These are phyloP conservation scores for Ceriagrion tenellum DNA, from an alignment of 2,888 invertebrate genomes.

Conservation along the genomic window DNA sequence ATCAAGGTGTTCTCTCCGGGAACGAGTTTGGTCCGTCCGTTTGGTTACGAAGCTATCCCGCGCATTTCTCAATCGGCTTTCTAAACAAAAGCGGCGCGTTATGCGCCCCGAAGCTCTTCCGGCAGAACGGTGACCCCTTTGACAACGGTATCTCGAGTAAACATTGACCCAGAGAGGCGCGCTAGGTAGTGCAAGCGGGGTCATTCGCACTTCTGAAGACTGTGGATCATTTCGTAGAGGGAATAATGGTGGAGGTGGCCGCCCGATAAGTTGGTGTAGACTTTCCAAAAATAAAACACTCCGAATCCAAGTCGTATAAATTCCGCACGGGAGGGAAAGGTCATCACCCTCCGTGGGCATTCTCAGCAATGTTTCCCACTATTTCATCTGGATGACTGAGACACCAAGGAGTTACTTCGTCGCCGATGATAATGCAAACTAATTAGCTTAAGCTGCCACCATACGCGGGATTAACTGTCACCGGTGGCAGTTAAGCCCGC, in stretches of 20 bases:
- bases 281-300: too few species aligned
- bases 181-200: neutral
- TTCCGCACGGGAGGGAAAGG: too few species aligned
- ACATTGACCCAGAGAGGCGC: neutral
- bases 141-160: neutral
- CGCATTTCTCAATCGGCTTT: neutral
- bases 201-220: neutral
- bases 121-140: neutral
- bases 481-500: too few species aligned
- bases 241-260: neutral
- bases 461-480: too few species aligned
- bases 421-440: too few species aligned
- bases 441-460: too few species aligned
- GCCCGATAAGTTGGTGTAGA: too few species aligned
- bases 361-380: too few species aligned
- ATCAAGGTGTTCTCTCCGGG: neutral
- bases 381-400: too few species aligned
- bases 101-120: neutral
- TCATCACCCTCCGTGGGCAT: too few species aligned
- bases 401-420: too few species aligned
- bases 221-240: neutral
- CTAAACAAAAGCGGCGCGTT: neutral
- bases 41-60: neutral
- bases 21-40: neutral
- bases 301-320: too few species aligned